A percentile compares a stretch with the other conserved stretches of the same genome.
Conservation (phyloP, 2,888 invertebrate genomes). For the Heliconius ethilla region DNA sequence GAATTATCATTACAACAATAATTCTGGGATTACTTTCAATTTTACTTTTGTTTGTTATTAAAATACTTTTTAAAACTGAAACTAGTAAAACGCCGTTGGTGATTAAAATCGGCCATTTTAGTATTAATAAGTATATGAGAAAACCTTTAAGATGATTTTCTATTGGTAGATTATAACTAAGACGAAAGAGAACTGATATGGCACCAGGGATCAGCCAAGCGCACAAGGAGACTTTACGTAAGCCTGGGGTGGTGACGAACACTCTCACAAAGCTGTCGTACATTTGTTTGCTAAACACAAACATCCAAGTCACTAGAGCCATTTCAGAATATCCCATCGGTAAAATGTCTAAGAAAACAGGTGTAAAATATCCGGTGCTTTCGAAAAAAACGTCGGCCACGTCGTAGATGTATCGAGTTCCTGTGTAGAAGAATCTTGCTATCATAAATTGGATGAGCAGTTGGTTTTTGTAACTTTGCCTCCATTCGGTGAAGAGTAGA, state of each 20-base stretch:
- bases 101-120: constrained; percentile 69
- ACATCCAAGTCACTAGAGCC: constrained; percentile 68
- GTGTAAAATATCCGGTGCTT: constrained; percentile 34
- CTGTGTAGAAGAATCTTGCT: constrained; percentile 62
- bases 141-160: constrained; percentile 45
- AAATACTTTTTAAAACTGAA: constrained; percentile 58
- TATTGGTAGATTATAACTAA: constrained; percentile 42
- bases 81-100: constrained; percentile 61
- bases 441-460: constrained; percentile 69
- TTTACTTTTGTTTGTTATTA: constrained; percentile 56
- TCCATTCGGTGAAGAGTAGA: constrained; percentile 66
- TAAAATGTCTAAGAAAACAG: constrained; percentile 47
- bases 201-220: constrained; percentile 61
- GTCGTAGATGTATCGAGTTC: constrained; percentile 59
- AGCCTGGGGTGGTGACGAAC: constrained; percentile 51
- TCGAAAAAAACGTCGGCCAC: constrained; percentile 49
- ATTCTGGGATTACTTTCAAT: constrained; percentile 56
- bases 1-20: constrained; percentile 59
- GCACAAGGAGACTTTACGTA: constrained; percentile 57
- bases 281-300: constrained; percentile 67
- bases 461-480: constrained; percentile 67
- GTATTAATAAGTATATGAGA: constrained; percentile 53
- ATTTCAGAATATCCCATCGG: constrained; percentile 62
- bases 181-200: constrained; percentile 51
- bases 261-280: constrained; percentile 66